Conservation (phyloP, 2,797 vertebrate species). For the Anisognathus igniventris region DNA sequence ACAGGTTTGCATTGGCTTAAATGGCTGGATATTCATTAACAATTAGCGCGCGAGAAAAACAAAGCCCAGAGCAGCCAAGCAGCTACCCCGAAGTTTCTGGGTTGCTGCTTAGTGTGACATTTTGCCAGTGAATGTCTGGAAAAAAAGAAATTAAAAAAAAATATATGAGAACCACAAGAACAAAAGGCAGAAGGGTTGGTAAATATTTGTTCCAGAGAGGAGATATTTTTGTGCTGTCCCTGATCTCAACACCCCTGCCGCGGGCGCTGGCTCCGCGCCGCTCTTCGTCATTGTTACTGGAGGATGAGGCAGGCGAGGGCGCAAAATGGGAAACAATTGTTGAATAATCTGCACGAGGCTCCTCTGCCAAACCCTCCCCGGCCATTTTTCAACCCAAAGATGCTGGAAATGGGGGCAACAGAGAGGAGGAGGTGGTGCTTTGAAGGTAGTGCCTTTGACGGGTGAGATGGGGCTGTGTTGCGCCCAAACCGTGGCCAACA, state of each 20-base stretch:
- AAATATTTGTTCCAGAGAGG: slow-evolving; percentile 70
- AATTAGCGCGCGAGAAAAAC: slow-evolving; percentile 23
- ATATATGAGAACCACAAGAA: slow-evolving; percentile 61
- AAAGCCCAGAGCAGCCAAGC: slow-evolving; percentile 53
- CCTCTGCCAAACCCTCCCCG: slow-evolving; percentile 45
- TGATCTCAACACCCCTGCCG: slow-evolving; percentile 69
- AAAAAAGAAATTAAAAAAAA: neutral
- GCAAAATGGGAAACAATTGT: slow-evolving; percentile 69
- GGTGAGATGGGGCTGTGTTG: neutral
- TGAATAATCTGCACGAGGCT: slow-evolving; percentile 30
- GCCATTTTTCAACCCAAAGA: slow-evolving; percentile 32
- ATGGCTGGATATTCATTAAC: slow-evolving; percentile 46
- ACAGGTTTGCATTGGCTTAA: slow-evolving; percentile 30
- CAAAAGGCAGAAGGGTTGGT: slow-evolving; percentile 68
- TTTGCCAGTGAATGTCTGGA: slow-evolving; percentile 63
- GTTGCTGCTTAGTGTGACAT: slow-evolving; percentile 59
- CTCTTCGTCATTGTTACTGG: slow-evolving; percentile 67
- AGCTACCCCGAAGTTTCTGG: slow-evolving; percentile 54
- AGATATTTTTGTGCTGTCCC: slow-evolving; percentile 69
- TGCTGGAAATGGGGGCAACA: slow-evolving; percentile 26
- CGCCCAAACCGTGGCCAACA: accelerated
- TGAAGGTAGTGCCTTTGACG: neutral
- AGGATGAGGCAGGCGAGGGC: slow-evolving; percentile 66
- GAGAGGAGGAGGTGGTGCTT: neutral
- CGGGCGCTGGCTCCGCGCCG: slow-evolving; percentile 62